These are phyloP conservation scores for Chrysogorgia sp. DNA, from an alignment of 92 coral and sea anemone genomes.

Conservation along the genomic window DNA sequence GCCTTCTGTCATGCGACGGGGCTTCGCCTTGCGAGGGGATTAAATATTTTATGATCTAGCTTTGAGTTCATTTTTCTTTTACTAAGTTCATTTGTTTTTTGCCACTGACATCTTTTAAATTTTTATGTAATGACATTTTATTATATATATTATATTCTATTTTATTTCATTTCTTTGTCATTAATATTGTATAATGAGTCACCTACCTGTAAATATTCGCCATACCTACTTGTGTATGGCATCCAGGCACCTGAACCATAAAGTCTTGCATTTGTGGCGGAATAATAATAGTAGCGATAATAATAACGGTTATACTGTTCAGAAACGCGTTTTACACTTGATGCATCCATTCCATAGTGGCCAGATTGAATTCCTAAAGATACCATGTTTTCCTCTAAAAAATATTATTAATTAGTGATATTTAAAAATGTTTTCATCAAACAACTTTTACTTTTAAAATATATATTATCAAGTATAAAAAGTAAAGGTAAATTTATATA, in stretches of 20 bases:
- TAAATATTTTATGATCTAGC: too few species aligned
- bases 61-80: too few species aligned
- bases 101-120: too few species aligned
- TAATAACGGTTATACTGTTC: not conserved
- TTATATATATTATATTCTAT: not conserved
- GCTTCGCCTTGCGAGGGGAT: too few species aligned
- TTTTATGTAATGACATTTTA: not conserved
- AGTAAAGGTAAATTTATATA: too few species aligned
- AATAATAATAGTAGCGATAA: not conserved
- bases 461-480: too few species aligned
- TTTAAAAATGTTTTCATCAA: too few species aligned
- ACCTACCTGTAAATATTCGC: constrained; percentile 26
- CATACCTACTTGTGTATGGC: not conserved
- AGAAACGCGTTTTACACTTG: constrained; percentile 9
- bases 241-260: constrained; percentile 42
- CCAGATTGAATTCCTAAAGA: constrained; percentile 27
- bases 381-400: constrained; percentile 33
- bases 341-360: constrained; percentile 3
- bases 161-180: too few species aligned
- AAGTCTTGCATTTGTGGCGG: constrained; percentile 1
- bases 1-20: too few species aligned
- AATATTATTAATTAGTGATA: not conserved
- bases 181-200: too few species aligned
- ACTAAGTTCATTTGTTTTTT: too few species aligned
- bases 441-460: too few species aligned